Base-by-base conservation (phyloP, 1,140 invertebrate species). In the Scaptomyza pallida region DNA sequence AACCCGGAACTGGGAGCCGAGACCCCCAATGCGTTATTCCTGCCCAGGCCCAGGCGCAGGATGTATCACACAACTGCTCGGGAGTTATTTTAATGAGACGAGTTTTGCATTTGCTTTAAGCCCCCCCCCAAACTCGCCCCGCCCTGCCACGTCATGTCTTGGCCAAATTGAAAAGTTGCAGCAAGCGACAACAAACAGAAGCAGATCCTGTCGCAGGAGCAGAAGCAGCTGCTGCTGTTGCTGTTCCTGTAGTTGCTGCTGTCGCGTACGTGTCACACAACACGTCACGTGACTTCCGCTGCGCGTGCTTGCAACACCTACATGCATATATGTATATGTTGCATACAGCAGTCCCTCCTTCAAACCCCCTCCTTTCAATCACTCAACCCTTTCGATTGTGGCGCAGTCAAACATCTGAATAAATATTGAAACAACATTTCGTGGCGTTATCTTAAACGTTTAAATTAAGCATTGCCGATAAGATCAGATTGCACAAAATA, bases 211-310 rank as follows among this genome's bases (percentile, higher is more conserved):
- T 30, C 26, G 26, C 26, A 30, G 26, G 26, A 13, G 12, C 43
- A 45, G 48, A 23, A 47, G 78, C 43, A 54, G 51, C 65, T 63
- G 69, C 57, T 56, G 52, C 35, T 52, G 13, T 37, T 21, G 23
- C 33, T 41, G 69, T 54, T 56, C 47, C 35, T 52, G 13, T 37
- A 15, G 23, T 43, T 41, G 47, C 72, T 73, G 80, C 78, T 72
- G 78, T 75, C 78, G 82, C 82, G 82, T 86, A 86, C 82, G 82
- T 86, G 81, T 86, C 82, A 82, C 82, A 82, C 74, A 88, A 89
- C 82, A 88, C 82, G 74, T 88, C 82, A 88, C 82, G 82, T 88
- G 82, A 88, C 75, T 88, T 88, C 82, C 82, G 82, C 57, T 65
- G 75, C 75, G 82, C 82, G 82, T 88, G 82, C 78, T 72, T 43